Percentiles rank a stretch among this genome's conserved stretches.
Evolutionary conservation across 2,888 invertebrate species (phyloP).

Genomic region (Entomobrya proxima): DNA sequence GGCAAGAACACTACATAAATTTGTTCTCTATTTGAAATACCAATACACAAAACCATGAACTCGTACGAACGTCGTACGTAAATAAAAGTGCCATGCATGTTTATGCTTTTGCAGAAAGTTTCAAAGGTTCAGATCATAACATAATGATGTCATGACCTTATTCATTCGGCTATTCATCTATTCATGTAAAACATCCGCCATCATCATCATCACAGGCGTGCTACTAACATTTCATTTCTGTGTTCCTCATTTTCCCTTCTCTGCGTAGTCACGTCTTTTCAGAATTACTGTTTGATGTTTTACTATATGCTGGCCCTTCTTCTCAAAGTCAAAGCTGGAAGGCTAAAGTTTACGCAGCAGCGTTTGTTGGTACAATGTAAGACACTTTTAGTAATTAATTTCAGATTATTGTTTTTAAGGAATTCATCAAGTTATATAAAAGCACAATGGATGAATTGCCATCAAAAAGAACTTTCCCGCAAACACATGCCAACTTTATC

Average conservation of each 20-base stretch:
- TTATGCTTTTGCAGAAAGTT: not conserved
- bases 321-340: not conserved
- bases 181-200: not conserved
- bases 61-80: too few species aligned
- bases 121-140: too few species aligned
- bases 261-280: too few species aligned
- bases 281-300: too few species aligned
- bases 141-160: too few species aligned
- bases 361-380: not conserved
- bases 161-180: not conserved
- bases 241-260: not conserved
- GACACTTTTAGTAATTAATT: conserved; percentile 51
- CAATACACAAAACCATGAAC: not conserved
- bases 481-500: too few species aligned
- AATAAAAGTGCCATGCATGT: too few species aligned
- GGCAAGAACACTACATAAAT: too few species aligned
- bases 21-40: too few species aligned
- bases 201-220: not conserved
- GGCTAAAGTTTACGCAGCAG: not conserved
- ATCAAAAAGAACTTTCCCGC: too few species aligned
- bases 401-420: conserved; percentile 38
- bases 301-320: too few species aligned
- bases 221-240: not conserved
- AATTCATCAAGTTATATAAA: conserved; percentile 26
- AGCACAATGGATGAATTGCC: too few species aligned